A percentile compares a stretch with the other conserved stretches of the same genome.
phyloP scores from a whole-genome alignment of 1,140 invertebrate species.

The Nomia melanderi region DNA sequence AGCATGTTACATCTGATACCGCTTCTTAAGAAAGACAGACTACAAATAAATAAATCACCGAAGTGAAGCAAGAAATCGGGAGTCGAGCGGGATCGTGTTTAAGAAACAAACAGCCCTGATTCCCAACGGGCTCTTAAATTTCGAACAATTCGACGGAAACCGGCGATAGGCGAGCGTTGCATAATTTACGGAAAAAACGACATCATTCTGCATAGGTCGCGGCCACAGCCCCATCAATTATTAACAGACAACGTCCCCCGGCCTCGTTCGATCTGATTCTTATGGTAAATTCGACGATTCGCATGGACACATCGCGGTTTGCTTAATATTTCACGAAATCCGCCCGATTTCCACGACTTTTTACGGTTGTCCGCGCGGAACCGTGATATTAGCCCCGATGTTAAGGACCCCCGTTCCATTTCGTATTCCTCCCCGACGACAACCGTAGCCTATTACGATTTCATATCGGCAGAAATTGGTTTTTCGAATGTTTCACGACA shows the following conservation, averaged over 20 bases:
- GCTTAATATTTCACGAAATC: conserved; percentile 68
- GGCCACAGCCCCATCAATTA: conserved; percentile 59
- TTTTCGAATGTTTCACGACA: too few relatives aligned
- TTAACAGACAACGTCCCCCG: conserved; percentile 65
- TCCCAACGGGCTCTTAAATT: conserved; percentile 37
- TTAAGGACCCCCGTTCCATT: too few relatives aligned
- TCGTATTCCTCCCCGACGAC: neutral
- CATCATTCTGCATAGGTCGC: conserved; percentile 37
- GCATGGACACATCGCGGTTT: conserved; percentile 65
- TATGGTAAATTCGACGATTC: conserved; percentile 71
- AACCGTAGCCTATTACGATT: too few relatives aligned
- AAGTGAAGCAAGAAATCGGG: conserved; percentile 2
- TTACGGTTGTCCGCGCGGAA: neutral
- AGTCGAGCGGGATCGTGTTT: neutral
- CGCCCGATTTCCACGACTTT: conserved; percentile 46
- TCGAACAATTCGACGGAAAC: conserved; percentile 2
- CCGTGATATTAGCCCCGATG: neutral
- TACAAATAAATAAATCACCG: neutral
- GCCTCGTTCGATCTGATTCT: conserved; percentile 58
- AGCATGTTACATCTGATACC: too few relatives aligned
- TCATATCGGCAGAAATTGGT: too few relatives aligned
- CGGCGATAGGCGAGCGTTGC: conserved; percentile 33
- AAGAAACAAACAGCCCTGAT: conserved; percentile 5
- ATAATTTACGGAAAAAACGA: conserved; percentile 52
- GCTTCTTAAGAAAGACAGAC: neutral